These are phyloP conservation scores for Dermolepida albohirtum DNA, from an alignment of 2,888 invertebrate genomes.

Conservation along the genomic window DNA sequence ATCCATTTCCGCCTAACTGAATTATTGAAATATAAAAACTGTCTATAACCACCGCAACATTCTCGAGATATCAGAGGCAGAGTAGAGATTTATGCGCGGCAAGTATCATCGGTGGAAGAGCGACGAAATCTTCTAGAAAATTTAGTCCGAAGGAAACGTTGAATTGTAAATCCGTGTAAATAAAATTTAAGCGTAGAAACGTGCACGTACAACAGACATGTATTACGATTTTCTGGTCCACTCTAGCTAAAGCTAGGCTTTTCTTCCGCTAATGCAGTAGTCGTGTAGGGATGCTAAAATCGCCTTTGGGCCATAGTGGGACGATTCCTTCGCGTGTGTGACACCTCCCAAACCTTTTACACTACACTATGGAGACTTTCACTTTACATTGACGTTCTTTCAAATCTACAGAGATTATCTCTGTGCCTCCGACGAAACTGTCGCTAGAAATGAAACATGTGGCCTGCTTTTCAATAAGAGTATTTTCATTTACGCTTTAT, in stretches of 20 bases:
- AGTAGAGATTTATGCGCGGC: constrained; percentile 1
- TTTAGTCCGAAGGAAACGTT: constrained; percentile 29
- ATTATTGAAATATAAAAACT: constrained; percentile 22
- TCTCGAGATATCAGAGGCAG: not conserved
- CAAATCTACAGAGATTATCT: constrained; percentile 36
- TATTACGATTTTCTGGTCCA: constrained; percentile 41
- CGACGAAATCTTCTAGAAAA: constrained; percentile 21
- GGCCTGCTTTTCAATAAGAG: not conserved
- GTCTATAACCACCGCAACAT: not conserved
- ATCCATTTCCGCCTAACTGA: constrained; percentile 14
- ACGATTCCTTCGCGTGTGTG: constrained; percentile 57
- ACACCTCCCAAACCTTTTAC: constrained; percentile 54
- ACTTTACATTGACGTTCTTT: constrained; percentile 29
- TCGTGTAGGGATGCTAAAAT: constrained; percentile 64
- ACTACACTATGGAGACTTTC: constrained; percentile 33
- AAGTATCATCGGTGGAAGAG: constrained; percentile 13
- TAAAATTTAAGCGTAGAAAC: constrained; percentile 41
- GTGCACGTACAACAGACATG: constrained; percentile 34
- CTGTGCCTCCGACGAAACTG: constrained; percentile 5
- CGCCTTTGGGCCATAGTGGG: constrained; percentile 63
- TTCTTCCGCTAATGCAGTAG: constrained; percentile 64
- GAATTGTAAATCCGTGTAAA: constrained; percentile 47
- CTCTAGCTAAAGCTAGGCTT: constrained; percentile 53
- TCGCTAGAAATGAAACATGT: constrained; percentile 21
- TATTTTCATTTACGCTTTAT: constrained; percentile 4